Evolutionary conservation across 2,888 invertebrate genomes (phyloP), one percentile per base, ranked within the genome.

Genomic region (Brachyptera risi): DNA sequence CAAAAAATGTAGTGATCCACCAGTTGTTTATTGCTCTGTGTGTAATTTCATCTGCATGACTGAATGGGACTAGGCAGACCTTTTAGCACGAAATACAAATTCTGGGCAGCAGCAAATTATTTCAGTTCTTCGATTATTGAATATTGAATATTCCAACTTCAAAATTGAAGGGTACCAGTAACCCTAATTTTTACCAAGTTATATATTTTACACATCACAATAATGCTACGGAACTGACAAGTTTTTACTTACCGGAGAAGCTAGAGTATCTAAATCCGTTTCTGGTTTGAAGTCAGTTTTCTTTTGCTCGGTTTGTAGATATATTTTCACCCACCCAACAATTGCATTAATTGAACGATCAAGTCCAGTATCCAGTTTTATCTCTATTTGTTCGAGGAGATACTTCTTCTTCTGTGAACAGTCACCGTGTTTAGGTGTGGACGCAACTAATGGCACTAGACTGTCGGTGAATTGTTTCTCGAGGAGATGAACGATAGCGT

Each of bases 261-360:
- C 87, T 31, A 92, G 78, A 0, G 92, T 92, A 71, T 97, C 91
- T 63, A 79, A 73, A 71, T 92, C 90, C 0, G 87, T 87, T 70
- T 93, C 93, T 0, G 92, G 92, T 69, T 88, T 91, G 71, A 90
- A 98, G 76, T 98, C 98, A 0, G 89, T 90, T 75, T 96, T 96
- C 76, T 91, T 94, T 76, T 99, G 98, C 73, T 98, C 96, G 0
- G 85, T 85, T 74, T 92, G 90, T 19, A 99, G 79, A 69, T 95
- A 88, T 59, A 91, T 80, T 74, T 90, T 91, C 0, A 95, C 90
- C 92, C 96, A 98, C 54, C 92, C 90, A 63, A 92, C 86, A 23
- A 96, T 85, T 0, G 96, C 91, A 65, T 88, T 86, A 59, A 98
- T 81, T 1, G 94, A 89, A 58, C 74, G 83, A 73, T 95, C 92